Evolutionary conservation across 2,797 vertebrate species (phyloP), one percentile per base, ranked within the genome.

Genomic region (Arctocebus calabarensis): DNA sequence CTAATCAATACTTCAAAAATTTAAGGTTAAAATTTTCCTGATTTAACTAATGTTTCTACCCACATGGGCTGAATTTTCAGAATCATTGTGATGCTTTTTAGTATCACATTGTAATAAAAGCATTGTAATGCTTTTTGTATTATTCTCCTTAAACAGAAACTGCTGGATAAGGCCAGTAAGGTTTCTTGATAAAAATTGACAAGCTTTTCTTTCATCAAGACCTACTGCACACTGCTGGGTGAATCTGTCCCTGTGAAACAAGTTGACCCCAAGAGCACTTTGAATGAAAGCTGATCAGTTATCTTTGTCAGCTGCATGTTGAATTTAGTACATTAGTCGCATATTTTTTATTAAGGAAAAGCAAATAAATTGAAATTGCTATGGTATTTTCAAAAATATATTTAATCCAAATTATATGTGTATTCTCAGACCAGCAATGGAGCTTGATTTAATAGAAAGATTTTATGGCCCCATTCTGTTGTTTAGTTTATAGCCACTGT

Each of bases 311-410:
- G 66, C 68, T 85, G 25, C 40, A 81, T 52, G 74, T 66, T 87
- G 73, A 93, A 62, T 17, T 96, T 70, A 66, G 55, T 68, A 55
- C 62, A 90, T 95, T 74, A 94, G 78, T 71, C 79, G 71, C 43
- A 81, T 52, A 45, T 34, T 95, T 94, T 96, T 87, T 90, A 92
- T 92, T 90, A 95, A 94, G 90, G 75, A 12, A 84, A 96, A 88
- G 32, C 23, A 94, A 96, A 77, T 82, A 9, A 43, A 84, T 94
- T 93, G 74, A 82, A 91, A 94, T 62, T 84, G n/a, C 7, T 37
- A 66, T 93, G 74, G 82, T 92, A 87, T 68, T 95, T 94, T 93
- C 14, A 84, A 94, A 91, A 96, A 59, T 52, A 75, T 73, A 95
- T 88, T 59, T 88, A 85, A 52, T 90, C 64, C 83, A 66, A 34